Base-by-base conservation (phyloP, 2,888 invertebrate genomes). In the Syritta pipiens region DNA sequence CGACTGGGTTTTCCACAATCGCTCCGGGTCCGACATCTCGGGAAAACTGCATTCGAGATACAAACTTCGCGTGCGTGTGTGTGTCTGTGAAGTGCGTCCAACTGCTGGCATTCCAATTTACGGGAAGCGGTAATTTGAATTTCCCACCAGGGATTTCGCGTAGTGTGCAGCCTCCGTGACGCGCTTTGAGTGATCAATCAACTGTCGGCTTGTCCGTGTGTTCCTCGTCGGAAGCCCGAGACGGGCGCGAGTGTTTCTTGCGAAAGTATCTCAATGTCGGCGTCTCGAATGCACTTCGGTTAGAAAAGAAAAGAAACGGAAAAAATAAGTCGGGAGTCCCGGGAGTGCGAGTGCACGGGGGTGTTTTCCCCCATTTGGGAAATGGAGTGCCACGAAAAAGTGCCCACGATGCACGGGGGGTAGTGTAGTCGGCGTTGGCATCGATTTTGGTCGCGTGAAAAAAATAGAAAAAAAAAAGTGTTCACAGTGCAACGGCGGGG, bases 171-270 rank as follows among this genome's bases (percentile, higher is more conserved):
- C 55, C 67, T 67, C 67, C 74, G 74, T 74, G 79, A 42, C 79
- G 72, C 62, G 62, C 62, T 74, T 74, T 74, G 67, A 74, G 79
- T 79, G 62, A 79, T 79, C 79, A 79, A 79, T 79, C 79, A 79
- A 79, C 55, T 79, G 79, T 74, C 79, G 57, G 62, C 37, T n/a
- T n/a, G n/a, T 60, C 62, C 62, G 49, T 53, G 62, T 72, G 79
- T 53, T 67, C 68, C 46, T 62, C 67, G 37, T 62, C 79, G n/a
- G n/a, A n/a, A 79, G 71, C 17, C 28, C 35, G 30, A 44, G 69
- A 17, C 30, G 9, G 37, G 37, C 37, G 37, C 51, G 44, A 44
- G 59, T 65, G 46, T 63, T 59, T 49, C 53, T 48, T 35, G 57
- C 24, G 10, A 24, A 62, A 51, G 42, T 44, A 51, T 62, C 32